Evolutionary conservation across 2,888 invertebrate species (phyloP).

Genomic region (Phymatocera aterrima): DNA sequence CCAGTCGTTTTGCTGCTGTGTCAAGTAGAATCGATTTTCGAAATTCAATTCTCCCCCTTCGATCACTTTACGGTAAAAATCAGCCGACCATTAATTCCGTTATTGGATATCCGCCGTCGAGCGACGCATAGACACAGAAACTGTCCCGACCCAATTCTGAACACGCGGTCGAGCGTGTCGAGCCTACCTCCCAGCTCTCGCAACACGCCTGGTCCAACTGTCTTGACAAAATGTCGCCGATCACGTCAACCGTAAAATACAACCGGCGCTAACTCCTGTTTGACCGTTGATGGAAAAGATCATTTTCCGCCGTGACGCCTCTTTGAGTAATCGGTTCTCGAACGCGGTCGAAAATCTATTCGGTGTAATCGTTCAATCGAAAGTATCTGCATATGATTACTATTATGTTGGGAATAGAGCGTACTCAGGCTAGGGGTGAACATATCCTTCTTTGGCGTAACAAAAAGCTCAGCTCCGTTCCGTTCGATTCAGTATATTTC

Average conservation of each 20-base stretch:
- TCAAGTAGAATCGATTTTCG: slow-evolving; percentile 6
- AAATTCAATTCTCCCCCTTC: neutral
- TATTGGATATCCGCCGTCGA: slow-evolving; percentile 42
- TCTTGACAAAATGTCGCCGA: slow-evolving; percentile 13
- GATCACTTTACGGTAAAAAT: neutral
- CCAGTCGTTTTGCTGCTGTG: neutral
- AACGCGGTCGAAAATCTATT: no score
- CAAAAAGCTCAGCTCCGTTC: neutral
- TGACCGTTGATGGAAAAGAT: neutral
- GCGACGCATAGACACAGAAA: slow-evolving; percentile 23
- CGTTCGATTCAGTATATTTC: neutral
- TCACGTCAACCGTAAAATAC: slow-evolving; percentile 1
- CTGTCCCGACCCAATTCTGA: slow-evolving; percentile 38
- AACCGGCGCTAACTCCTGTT: neutral
- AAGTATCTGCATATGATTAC: no score
- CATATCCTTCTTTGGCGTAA: neutral
- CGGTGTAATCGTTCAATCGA: no score
- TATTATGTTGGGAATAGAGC: no score
- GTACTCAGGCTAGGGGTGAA: neutral
- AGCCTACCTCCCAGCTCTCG: slow-evolving; percentile 28
- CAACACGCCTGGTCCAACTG: slow-evolving; percentile 2
- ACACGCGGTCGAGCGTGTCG: slow-evolving; percentile 35
- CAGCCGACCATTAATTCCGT: slow-evolving; percentile 29
- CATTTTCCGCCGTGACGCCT: neutral
- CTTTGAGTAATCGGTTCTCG: neutral